Conservation (phyloP, 2,888 invertebrate genomes). For the Rhingia campestris region DNA sequence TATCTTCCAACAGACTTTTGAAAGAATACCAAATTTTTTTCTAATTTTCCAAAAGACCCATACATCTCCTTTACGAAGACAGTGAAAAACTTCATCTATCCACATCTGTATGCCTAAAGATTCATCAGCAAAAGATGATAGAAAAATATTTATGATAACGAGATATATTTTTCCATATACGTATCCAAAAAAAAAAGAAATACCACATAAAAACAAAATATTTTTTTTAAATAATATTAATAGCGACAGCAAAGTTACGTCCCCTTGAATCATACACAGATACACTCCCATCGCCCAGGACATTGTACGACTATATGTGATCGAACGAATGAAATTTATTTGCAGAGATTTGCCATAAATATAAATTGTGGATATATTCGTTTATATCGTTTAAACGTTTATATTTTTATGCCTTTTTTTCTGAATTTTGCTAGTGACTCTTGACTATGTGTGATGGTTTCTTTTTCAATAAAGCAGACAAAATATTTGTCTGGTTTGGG, state of each 20-base stretch:
- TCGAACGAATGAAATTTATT: constrained; percentile 36
- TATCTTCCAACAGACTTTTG: too few relatives aligned
- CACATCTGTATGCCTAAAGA: background rate
- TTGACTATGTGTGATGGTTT: background rate
- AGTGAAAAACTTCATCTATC: too few relatives aligned
- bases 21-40: too few relatives aligned
- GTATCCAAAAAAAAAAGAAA: constrained; percentile 23
- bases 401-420: background rate
- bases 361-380: constrained; percentile 22
- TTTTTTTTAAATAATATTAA: constrained; percentile 45
- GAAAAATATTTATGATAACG: constrained; percentile 27
- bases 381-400: background rate
- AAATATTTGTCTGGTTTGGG: constrained; percentile 6
- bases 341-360: constrained; percentile 48
- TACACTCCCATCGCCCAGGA: background rate
- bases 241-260: constrained; percentile 31
- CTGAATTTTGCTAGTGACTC: background rate
- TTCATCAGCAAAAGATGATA: background rate
- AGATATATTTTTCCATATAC: constrained; percentile 14
- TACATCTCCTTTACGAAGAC: too few relatives aligned
- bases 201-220: constrained; percentile 1
- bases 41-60: too few relatives aligned
- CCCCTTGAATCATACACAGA: background rate
- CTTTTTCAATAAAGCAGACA: constrained; percentile 13
- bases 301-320: background rate